A percentile compares a stretch with the other conserved stretches of the same genome.
Conservation (phyloP, 2,797 vertebrate genomes). For the Hozukius guyotensis region DNA sequence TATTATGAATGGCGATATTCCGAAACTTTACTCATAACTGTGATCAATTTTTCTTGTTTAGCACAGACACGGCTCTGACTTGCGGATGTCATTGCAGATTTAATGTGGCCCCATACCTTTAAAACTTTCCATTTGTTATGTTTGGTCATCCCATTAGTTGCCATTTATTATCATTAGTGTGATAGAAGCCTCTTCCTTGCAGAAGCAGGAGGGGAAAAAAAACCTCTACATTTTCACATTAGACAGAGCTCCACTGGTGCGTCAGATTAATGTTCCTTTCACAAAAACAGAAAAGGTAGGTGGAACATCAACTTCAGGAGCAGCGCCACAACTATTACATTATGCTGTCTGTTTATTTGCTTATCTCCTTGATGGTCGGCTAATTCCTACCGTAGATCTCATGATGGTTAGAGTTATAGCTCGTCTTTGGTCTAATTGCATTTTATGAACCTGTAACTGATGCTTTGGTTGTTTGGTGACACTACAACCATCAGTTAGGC, state of each 20-base stretch:
- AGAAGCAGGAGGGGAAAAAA: conserved; percentile 79
- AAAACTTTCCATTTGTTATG: conserved; percentile 99
- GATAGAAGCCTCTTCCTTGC: conserved; percentile 92
- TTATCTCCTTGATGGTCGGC: conserved; percentile 59
- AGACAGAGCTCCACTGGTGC: conserved; percentile 83
- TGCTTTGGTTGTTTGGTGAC: conserved; percentile 23
- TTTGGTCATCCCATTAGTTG: conserved; percentile 99
- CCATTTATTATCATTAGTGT: conserved; percentile 99
- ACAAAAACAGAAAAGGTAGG: conserved; percentile 75
- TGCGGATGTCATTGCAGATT: conserved; percentile 82
- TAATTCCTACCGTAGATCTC: conserved; percentile 42
- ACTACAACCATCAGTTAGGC: neutral
- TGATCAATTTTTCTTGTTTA: conserved; percentile 67
- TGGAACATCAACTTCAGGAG: conserved; percentile 71
- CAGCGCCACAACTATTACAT: conserved; percentile 65
- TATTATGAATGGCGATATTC: conserved; percentile 48
- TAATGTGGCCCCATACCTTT: conserved; percentile 94
- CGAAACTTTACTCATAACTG: conserved; percentile 48
- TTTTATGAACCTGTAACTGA: conserved; percentile 54
- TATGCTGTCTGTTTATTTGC: conserved; percentile 70
- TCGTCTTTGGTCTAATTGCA: conserved; percentile 30
- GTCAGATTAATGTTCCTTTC: conserved; percentile 79
- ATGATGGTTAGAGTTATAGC: conserved; percentile 38
- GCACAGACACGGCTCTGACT: conserved; percentile 61
- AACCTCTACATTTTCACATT: conserved; percentile 89